Conservation (phyloP, 2,797 vertebrate species). For the Sebastes nivosus region DNA sequence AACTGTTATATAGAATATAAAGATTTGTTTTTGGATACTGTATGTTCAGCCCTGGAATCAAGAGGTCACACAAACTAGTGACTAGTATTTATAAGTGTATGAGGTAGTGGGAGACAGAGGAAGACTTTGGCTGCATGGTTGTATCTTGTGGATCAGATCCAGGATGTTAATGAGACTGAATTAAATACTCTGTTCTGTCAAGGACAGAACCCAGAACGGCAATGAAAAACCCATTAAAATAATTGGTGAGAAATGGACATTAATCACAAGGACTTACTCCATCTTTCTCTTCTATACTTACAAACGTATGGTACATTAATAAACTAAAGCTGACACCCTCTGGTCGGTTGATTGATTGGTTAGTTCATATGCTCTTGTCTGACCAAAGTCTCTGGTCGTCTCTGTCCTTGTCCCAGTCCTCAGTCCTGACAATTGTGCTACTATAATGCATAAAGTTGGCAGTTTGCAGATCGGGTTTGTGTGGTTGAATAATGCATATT, state of each 20-base stretch:
- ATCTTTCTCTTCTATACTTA: neutral
- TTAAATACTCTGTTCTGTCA: neutral
- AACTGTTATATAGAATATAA: neutral
- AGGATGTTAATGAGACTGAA: neutral
- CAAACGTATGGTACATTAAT: neutral
- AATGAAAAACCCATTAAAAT: slow-evolving; percentile 2
- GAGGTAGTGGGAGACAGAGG: neutral
- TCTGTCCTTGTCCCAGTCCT: neutral
- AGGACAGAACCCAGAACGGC: neutral
- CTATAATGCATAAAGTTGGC: neutral
- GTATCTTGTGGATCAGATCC: slow-evolving; percentile 21
- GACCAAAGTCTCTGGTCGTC: neutral
- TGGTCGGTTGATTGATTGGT: too few species aligned
- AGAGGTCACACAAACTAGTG: neutral
- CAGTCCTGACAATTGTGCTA: neutral
- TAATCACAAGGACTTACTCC: neutral
- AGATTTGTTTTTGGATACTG: neutral
- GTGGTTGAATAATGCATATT: neutral
- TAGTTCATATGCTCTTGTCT: too few species aligned
- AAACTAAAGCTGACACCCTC: neutral
- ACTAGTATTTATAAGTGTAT: neutral
- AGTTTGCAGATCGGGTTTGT: neutral
- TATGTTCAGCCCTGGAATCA: neutral
- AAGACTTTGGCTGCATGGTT: neutral
- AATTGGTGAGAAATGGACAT: neutral